Percentiles rank a stretch among this genome's conserved stretches.
These are phyloP conservation scores for Momotus momota DNA, from an alignment of 2,797 vertebrate species.

Conservation along the genomic window DNA sequence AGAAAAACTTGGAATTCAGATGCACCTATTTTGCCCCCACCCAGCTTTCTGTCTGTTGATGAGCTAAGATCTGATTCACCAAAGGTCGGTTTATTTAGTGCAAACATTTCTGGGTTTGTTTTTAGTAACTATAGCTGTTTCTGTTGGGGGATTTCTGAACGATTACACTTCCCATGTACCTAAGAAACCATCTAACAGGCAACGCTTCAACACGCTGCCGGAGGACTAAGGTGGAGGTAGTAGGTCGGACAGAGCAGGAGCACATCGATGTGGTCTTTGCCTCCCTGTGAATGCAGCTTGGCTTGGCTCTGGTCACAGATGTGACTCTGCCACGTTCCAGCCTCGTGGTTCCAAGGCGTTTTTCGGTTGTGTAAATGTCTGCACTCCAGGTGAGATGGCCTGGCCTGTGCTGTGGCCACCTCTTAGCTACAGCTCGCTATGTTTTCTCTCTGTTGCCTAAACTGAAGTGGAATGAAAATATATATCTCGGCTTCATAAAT, in stretches of 20 bases:
- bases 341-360: not conserved
- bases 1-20: not conserved
- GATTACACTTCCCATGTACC: rapidly evolving
- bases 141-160: not conserved
- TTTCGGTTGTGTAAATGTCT: not conserved
- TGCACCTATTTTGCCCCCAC: not conserved
- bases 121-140: not conserved
- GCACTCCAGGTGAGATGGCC: not conserved
- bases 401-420: not conserved
- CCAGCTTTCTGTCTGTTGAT: not conserved
- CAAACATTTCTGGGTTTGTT: constrained; percentile 1
- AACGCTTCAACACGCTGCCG: rapidly evolving
- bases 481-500: not conserved
- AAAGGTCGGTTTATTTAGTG: not conserved
- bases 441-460: not conserved
- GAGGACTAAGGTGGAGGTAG: not conserved
- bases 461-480: not conserved
- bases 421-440: not conserved
- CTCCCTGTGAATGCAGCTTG: not conserved
- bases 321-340: not conserved
- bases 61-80: not conserved
- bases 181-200: not conserved
- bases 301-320: not conserved
- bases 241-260: not conserved
- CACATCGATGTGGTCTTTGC: not conserved